Base-by-base conservation (phyloP, 2,797 vertebrate genomes). In the Knipowitschia caucasica region DNA sequence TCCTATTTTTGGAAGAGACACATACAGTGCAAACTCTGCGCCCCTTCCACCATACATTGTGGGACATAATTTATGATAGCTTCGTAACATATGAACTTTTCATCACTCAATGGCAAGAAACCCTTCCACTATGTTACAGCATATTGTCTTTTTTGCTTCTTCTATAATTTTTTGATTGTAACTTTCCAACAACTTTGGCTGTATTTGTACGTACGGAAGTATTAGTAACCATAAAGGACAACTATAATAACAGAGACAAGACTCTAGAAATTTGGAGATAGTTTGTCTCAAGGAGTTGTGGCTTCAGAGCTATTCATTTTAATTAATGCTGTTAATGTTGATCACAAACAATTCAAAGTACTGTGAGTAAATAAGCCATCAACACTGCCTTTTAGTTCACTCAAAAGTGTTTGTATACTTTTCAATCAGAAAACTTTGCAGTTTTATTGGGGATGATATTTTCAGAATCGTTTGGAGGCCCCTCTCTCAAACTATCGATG, bases 31-130 rank as follows among this genome's bases (percentile, higher is more conserved):
- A 71, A 61, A 61, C 71, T 69, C 55, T 0, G 24, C 83, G 81
- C 86, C 93, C 91, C 92, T 64, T 88, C 92, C 88, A 89, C 92
- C 90, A 91, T 91, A 90, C 90, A 88, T 79, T 92, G 79, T 92
- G 86, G 84, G 88, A 93, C 87, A 92, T 98, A 94, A 98, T 95
- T 96, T 95, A 98, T 95, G 91, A 91, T 89, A 88, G 87, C 90
- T 89, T 69, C 64, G 84, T 90, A 94, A 91, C 94, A 93, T 94
- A 93, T 87, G 92, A 94, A 94, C 93, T 94, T 94, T 95, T 93
- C 92, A 95, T 98, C 92, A 94, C 90, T 94, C 93, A 95, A 89
- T 90, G 69, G 90, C 88, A 85, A 77, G 85, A 91, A 91, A 91
- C 85, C 89, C 91, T 92, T 82, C 80, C 83, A 79, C 87, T 90